phyloP scores from a whole-genome alignment of 1,140 invertebrate species.

The Apis cerana region DNA sequence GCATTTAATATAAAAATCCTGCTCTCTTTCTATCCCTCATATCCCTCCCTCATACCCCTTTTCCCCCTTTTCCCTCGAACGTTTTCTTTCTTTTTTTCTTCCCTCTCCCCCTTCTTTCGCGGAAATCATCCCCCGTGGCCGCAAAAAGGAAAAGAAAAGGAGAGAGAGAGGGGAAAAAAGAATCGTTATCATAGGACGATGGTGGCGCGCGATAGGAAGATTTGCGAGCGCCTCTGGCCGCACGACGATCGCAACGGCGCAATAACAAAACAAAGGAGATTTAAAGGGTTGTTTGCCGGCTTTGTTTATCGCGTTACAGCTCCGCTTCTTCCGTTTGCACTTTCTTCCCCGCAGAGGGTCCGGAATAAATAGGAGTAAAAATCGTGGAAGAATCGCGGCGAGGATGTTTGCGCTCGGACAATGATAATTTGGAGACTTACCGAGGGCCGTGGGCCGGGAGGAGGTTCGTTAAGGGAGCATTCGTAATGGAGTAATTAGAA shows the following conservation, averaged over 20 bases:
- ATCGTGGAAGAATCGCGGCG: background rate
- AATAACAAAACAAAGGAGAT: background rate
- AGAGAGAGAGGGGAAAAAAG: too few species aligned
- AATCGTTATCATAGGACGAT: background rate
- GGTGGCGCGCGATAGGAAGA: background rate
- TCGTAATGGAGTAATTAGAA: conserved; percentile 16
- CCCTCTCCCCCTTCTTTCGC: background rate
- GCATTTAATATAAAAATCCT: conserved; percentile 14
- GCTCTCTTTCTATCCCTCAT: background rate
- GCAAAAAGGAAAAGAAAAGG: background rate
- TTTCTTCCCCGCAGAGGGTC: too few species aligned
- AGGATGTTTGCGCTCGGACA: background rate
- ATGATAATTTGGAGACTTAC: background rate
- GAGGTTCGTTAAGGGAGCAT: background rate
- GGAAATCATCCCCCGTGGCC: background rate
- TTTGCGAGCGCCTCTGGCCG: background rate
- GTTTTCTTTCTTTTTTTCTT: background rate
- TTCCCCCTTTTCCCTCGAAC: background rate
- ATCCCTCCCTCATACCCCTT: too few species aligned
- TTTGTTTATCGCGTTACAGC: conserved; percentile 13
- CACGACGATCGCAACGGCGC: background rate
- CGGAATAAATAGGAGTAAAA: background rate
- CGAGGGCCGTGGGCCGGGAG: too few species aligned
- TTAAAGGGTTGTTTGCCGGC: background rate
- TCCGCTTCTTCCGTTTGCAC: conserved; percentile 10